Conservation (phyloP, 2,888 invertebrate genomes). For the Andrena bicolor region DNA sequence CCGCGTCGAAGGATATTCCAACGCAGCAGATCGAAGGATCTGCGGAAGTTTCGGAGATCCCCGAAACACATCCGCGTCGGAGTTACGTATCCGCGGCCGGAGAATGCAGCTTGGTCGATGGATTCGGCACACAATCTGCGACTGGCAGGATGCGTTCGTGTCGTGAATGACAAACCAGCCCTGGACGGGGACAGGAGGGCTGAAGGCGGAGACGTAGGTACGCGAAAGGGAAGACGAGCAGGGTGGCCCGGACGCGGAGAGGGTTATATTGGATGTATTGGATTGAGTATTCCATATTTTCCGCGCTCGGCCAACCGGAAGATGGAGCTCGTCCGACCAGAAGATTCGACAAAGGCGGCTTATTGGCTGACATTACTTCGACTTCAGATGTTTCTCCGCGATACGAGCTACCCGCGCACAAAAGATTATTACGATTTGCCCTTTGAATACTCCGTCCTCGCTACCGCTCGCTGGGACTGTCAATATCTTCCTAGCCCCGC, state of each 20-base stretch:
- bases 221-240: conserved; percentile 33
- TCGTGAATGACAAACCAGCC: conserved; percentile 68
- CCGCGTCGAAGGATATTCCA: not conserved
- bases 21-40: not conserved
- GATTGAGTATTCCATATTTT: conserved; percentile 83
- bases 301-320: conserved; percentile 79
- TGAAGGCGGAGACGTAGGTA: conserved; percentile 18
- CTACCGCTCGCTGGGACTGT: not conserved
- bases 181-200: not conserved
- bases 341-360: conserved; percentile 83
- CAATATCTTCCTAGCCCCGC: not conserved
- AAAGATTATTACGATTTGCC: conserved; percentile 70
- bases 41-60: conserved; percentile 31
- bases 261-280: conserved; percentile 77
- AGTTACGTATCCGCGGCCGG: conserved; percentile 7
- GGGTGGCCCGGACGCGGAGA: conserved; percentile 14
- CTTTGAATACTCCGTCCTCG: conserved; percentile 50
- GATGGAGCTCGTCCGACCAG: conserved; percentile 77
- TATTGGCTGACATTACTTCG: conserved; percentile 80
- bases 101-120: conserved; percentile 22
- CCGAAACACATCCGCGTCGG: not conserved
- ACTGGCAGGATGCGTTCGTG: conserved; percentile 69
- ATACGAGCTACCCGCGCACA: conserved; percentile 39
- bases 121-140: conserved; percentile 62
- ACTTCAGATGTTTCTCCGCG: conserved; percentile 68